Evolutionary conservation across 2,797 vertebrate genomes (phyloP), one percentile per base, ranked within the genome.

Genomic region (Bucorvus abyssinicus): DNA sequence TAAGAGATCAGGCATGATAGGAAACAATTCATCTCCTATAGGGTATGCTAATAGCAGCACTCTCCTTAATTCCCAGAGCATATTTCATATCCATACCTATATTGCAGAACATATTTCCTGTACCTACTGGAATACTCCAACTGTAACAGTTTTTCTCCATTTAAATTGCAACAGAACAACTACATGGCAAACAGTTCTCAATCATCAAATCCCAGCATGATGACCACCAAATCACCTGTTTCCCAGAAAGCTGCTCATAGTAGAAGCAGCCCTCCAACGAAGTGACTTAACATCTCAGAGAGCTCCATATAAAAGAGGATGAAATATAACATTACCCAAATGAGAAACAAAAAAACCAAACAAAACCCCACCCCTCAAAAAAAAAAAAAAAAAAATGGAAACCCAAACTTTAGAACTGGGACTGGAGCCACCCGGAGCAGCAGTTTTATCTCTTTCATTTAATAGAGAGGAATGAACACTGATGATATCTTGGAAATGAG

Each of bases 1-100:
- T 93, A 87, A 79, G 79, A 93, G 82, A 82, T 88, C 84, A 84
- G 26, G 29, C 42, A 29, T 36, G 45, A 83, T 93, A 94, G 53
- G 61, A 93, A 95, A 91, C 47, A 93, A 89, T 78, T 89, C 15
- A 57, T 85, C 45, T 87, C 69, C 57, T 55, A 60, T 27, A 74
- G 70, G 49, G 60, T 14, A 53, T 81, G 60, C 65, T 61, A 91
- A 88, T 3, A 87, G 50, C 47, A 57, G 34, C 45, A 84, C 61
- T 84, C 38, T 87, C 44, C 42, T 75, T 71, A 71, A 81, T 73
- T 84, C 50, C 61, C 65, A 81, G 40, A 80, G 56, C 11, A 75
- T 21, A 45, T 78, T 93, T 93, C 38, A 30, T 59, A 52, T 20
- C 24, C 13, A 9, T 59, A 74, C 61, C 30, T 64, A 36, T 78